Evolutionary conservation across 2,113 vertebrate species (phyloP).

Genomic region (Sinocyclocheilus grahami): DNA sequence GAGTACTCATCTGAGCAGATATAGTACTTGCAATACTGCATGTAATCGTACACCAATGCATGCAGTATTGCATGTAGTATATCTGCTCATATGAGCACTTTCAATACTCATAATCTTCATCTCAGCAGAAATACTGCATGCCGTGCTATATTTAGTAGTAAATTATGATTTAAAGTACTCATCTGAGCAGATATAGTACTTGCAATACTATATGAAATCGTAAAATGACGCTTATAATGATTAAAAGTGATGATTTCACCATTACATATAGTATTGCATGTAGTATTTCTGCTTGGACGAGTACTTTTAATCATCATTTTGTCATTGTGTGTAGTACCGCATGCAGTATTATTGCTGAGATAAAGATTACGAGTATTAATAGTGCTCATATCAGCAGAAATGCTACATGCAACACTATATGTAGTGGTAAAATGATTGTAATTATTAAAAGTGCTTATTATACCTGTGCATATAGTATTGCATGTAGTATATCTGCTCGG

Average conservation of each 20-base stretch:
- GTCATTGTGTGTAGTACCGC: neutral
- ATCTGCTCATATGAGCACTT: neutral
- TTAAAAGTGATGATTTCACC: too few relatives aligned
- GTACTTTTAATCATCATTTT: neutral
- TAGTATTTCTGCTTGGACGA: neutral
- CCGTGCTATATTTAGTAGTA: neutral
- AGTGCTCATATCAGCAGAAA: neutral
- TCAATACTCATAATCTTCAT: neutral
- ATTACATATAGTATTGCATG: neutral
- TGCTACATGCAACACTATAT: too few relatives aligned
- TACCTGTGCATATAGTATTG: neutral
- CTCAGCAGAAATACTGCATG: neutral
- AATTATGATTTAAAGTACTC: neutral
- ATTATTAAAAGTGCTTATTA: neutral
- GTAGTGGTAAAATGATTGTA: neutral
- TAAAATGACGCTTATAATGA: neutral
- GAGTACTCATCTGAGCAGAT: neutral
- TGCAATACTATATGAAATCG: neutral
- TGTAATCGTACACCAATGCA: too few relatives aligned
- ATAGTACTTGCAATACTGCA: too few relatives aligned
- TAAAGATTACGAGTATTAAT: too few relatives aligned
- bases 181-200: too few relatives aligned
- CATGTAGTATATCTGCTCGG: too few relatives aligned
- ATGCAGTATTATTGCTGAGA: neutral
- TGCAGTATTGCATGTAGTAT: too few relatives aligned